Evolutionary conservation across 64 coral and sea anemone genomes (phyloP).

Genomic region (Pocillopora verrucosa): DNA sequence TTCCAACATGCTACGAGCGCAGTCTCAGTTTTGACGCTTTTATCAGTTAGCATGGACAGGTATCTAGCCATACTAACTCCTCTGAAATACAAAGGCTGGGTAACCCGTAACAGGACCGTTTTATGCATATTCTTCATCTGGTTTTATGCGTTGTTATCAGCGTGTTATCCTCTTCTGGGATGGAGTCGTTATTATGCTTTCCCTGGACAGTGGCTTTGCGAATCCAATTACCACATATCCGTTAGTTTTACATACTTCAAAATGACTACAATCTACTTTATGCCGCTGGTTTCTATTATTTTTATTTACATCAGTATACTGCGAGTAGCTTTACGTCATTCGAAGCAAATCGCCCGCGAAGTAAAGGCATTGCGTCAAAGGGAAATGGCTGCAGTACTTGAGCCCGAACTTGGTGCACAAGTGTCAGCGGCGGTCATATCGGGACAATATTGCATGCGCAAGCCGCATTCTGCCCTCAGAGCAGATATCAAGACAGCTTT

Average conservation of each 20-base stretch:
- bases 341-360: conserved; percentile 81
- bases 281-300: conserved; percentile 65
- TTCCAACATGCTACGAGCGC: conserved; percentile 69
- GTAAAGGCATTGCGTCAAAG: conserved; percentile 50
- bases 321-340: conserved; percentile 67
- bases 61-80: conserved; percentile 83
- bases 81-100: conserved; percentile 78
- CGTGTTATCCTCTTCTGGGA: conserved; percentile 69
- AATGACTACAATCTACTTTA: conserved; percentile 55
- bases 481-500: conserved; percentile 77
- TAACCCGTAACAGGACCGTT: conserved; percentile 55
- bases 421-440: conserved; percentile 32
- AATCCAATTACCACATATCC: conserved; percentile 46
- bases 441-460: conserved; percentile 82
- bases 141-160: conserved; percentile 62
- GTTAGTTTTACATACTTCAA: conserved; percentile 83
- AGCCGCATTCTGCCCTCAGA: conserved; percentile 74
- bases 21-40: conserved; percentile 79
- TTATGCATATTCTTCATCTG: conserved; percentile 57
- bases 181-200: conserved; percentile 63
- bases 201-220: conserved; percentile 77
- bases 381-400: conserved; percentile 20
- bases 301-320: conserved; percentile 81
- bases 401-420: background rate
- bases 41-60: conserved; percentile 80